phyloP scores from a whole-genome alignment of 2,113 vertebrate species.

The Elanoides forficatus region DNA sequence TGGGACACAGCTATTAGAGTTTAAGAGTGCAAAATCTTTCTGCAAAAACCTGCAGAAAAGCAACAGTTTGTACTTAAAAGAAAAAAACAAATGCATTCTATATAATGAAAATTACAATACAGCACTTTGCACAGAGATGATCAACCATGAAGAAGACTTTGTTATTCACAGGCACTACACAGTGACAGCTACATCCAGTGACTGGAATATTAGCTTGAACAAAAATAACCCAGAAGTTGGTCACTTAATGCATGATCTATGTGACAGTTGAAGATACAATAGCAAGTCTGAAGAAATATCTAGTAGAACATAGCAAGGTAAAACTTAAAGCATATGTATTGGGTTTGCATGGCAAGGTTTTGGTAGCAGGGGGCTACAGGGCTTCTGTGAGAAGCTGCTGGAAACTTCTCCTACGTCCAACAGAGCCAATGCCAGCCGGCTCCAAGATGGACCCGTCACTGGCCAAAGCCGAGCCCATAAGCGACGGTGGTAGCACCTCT shows the following conservation, averaged over 20 bases:
- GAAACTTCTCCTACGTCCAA: too few relatives aligned
- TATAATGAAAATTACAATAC: background rate
- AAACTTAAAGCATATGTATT: background rate
- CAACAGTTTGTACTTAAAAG: background rate
- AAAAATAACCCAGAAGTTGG: background rate
- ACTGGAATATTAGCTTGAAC: background rate
- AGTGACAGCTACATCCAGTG: background rate
- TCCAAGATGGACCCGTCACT: too few relatives aligned
- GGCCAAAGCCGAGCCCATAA: too few relatives aligned
- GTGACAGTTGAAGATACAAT: background rate
- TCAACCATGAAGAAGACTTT: background rate
- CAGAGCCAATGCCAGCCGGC: too few relatives aligned
- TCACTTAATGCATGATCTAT: background rate
- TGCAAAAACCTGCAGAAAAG: background rate
- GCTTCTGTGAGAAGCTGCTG: too few relatives aligned
- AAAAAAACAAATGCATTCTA: background rate
- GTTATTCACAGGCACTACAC: background rate
- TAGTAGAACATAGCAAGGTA: background rate
- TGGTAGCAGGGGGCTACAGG: too few relatives aligned
- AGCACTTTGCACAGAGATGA: background rate
- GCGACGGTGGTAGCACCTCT: too few relatives aligned
- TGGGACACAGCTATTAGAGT: background rate
- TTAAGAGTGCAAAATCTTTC: background rate
- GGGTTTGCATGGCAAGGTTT: too few relatives aligned
- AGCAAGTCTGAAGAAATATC: background rate